These are phyloP conservation scores for Amblyopsis hoosieri DNA, from an alignment of 2,797 vertebrate species.

Conservation along the genomic window DNA sequence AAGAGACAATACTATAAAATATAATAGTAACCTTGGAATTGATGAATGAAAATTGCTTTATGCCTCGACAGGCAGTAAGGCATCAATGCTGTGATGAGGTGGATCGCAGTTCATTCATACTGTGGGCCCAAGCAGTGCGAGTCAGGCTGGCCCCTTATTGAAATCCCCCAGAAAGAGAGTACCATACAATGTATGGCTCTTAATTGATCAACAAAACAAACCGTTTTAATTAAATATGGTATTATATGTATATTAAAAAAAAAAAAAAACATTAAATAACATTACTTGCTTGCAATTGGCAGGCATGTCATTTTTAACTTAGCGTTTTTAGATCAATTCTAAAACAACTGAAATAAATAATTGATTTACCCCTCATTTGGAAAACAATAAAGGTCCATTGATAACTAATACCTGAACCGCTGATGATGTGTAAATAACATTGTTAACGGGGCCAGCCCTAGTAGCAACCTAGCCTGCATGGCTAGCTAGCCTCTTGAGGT, in stretches of 20 bases:
- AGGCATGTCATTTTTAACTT: neutral
- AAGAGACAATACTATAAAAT: conserved; percentile 6
- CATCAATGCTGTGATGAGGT: conserved; percentile 47
- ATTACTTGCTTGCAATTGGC: conserved; percentile 24
- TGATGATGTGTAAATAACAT: neutral
- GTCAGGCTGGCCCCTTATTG: conserved; percentile 28
- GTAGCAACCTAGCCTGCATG: conserved; percentile 27
- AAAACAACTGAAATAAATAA: conserved; percentile 8
- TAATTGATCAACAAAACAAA: conserved; percentile 17
- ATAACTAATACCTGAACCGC: conserved; percentile 12
- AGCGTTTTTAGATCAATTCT: neutral
- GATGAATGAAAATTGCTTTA: conserved; percentile 49
- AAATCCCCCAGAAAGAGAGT: neutral
- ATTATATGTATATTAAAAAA: conserved; percentile 6
- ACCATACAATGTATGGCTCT: conserved; percentile 24
- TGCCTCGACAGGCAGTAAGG: conserved; percentile 61
- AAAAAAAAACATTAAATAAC: neutral
- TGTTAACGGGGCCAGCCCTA: conserved; percentile 18
- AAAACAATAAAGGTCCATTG: neutral
- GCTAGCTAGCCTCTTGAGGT: conserved; percentile 30
- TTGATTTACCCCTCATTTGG: neutral
- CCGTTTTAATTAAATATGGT: conserved; percentile 19
- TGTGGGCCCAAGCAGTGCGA: conserved; percentile 28
- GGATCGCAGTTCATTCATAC: conserved; percentile 42
- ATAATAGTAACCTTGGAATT: conserved; percentile 28